Evolutionary conservation across 2,888 invertebrate genomes (phyloP), one percentile per base, ranked within the genome.

Genomic region (Apomyelois bistriatella): DNA sequence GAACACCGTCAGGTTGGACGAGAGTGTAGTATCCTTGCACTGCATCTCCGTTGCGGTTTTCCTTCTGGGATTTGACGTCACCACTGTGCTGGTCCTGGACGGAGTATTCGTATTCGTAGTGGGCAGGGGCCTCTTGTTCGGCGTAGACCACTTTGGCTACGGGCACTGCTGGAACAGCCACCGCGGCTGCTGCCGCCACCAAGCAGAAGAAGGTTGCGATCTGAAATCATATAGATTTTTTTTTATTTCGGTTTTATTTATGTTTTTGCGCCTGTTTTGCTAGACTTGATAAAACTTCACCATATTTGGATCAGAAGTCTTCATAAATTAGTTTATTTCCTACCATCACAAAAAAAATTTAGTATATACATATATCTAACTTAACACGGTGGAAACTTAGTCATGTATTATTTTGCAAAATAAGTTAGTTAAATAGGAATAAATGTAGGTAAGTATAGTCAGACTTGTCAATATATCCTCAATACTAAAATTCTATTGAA

Each of bases 1-100:
- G 78, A 38, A 82, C 78, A 0, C 90, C 90, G 48, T 90, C 90
- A 56, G 89, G 88, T 56, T 90, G 90, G 37, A 90, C 73, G n/a
- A 90, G 79, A 3, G 90, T 87, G 79, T 90, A 90, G 28, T 80
- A 85, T 56, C 90, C 90, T 47, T 85, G 85, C 42, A 90, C 85
- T 55, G 66, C 72, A 65, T 90, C 85, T 3, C 89, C 89, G 58
- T 70, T 64, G 60, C 90, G 89, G 48, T 75, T 65, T 60, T 90
- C 90, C 62, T 85, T 78, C 73, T 90, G 90, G 61, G 87, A 76
- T 68, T 90, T 90, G 60, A 87, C 70, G 69, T 90, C 90, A 1
- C 90, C 89, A 66, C 71, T 83, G 66, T 83, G 82, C 1, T 70
- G 65, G 60, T 90, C 90, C 56, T 87, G 84, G 52, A 90, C 87